Evolutionary conservation across 2,113 vertebrate species (phyloP).

Genomic region (Ahaetulla prasina): DNA sequence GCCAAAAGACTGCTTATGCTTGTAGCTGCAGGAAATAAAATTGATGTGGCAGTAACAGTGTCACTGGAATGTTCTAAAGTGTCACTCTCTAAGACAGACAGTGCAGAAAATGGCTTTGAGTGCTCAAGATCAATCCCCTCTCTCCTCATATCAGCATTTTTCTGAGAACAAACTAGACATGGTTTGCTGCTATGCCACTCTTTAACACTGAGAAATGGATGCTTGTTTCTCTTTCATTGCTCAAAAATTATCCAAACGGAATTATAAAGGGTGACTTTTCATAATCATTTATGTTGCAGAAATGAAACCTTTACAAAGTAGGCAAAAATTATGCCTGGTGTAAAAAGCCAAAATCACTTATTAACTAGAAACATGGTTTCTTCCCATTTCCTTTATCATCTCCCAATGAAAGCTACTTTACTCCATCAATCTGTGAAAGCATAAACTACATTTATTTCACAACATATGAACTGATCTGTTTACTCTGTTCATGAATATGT

Average conservation of each 20-base stretch:
- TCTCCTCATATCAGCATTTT: not conserved
- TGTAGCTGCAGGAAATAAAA: conserved; percentile 29
- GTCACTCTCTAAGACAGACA: conserved; percentile 17
- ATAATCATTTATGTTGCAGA: conserved; percentile 15
- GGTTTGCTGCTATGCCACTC: not conserved
- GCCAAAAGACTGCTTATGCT: conserved; percentile 29
- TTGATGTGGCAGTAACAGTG: not conserved
- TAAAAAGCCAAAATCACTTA: not conserved
- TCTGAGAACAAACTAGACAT: not conserved
- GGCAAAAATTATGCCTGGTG: not conserved
- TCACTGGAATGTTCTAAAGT: not conserved
- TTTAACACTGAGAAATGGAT: not conserved
- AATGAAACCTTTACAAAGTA: not conserved
- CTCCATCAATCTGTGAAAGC: not conserved
- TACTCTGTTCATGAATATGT: not conserved
- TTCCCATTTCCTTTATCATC: not conserved
- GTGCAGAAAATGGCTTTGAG: not conserved
- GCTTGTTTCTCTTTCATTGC: not conserved
- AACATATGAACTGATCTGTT: not conserved
- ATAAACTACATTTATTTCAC: not conserved
- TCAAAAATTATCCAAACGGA: not conserved
- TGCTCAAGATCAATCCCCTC: not conserved
- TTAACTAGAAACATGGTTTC: not conserved
- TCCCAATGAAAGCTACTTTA: not conserved
- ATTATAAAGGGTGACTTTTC: not conserved